These are phyloP conservation scores for Melanchra persicariae DNA, from an alignment of 2,888 invertebrate genomes.

Conservation along the genomic window DNA sequence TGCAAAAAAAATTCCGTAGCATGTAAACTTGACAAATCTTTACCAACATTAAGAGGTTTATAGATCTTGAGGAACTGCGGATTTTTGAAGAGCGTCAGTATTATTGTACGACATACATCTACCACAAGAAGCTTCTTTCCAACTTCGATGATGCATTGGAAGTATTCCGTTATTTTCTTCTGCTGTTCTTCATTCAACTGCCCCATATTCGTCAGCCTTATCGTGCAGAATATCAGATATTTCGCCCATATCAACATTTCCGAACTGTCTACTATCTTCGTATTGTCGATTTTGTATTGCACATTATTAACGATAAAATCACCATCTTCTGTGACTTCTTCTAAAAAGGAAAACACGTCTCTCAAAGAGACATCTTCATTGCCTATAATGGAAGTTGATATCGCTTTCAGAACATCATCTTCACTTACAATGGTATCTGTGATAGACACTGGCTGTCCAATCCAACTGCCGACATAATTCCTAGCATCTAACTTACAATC, in stretches of 20 bases:
- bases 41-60: slow-evolving; percentile 79
- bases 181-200: slow-evolving; percentile 74
- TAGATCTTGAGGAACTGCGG: slow-evolving; percentile 83
- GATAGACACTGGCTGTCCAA: slow-evolving; percentile 74
- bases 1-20: slow-evolving; percentile 82
- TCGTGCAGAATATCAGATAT: slow-evolving; percentile 83
- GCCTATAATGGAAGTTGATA: slow-evolving; percentile 85
- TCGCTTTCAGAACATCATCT: slow-evolving; percentile 77
- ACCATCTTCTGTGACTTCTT: slow-evolving; percentile 71
- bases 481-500: slow-evolving; percentile 85
- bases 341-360: slow-evolving; percentile 79
- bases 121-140: slow-evolving; percentile 78
- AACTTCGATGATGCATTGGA: slow-evolving; percentile 78
- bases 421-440: slow-evolving; percentile 77
- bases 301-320: slow-evolving; percentile 73
- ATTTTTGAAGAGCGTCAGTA: slow-evolving; percentile 82
- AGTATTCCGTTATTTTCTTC: slow-evolving; percentile 76
- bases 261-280: slow-evolving; percentile 76
- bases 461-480: slow-evolving; percentile 90
- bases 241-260: slow-evolving; percentile 85
- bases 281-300: slow-evolving; percentile 73
- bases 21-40: slow-evolving; percentile 73
- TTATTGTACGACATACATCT: slow-evolving; percentile 78
- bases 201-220: slow-evolving; percentile 79
- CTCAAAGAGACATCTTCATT: slow-evolving; percentile 75